Base-by-base conservation (phyloP, 1,140 invertebrate genomes). In the Papilio polytes region DNA sequence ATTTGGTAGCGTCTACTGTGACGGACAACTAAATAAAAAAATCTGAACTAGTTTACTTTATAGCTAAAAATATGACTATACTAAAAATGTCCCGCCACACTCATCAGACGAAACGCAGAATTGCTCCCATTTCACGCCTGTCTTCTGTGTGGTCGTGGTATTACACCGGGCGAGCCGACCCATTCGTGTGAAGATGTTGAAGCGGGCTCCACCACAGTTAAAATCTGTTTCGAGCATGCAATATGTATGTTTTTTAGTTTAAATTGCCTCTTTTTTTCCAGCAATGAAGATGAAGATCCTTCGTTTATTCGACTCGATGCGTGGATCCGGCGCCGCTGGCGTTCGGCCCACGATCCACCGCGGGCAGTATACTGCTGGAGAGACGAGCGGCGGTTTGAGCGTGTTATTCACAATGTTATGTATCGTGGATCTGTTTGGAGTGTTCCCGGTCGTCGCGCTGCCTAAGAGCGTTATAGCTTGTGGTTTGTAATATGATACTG, bases 401-500 rank as follows among this genome's bases (percentile, higher is more conserved):
- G 90, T 97, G 1, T 87, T 97, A 56, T 97, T 97, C 88, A 96
- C 97, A 0, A 96, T 96, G 9, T 92, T 98, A 18, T 98, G 97
- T 87, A 96, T 98, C 20, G 95, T 98, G 9, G 97, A 98, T 91
- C 95, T 98, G 73, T 98, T 98, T 85, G 97, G 97, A 51, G 97
- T 98, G 0, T 98, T 98, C 88, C 97, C 97, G 0, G 96, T 98
- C 3, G 96, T 98, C 1, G 96, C 97, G 6, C 88, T 98, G 77
- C 97, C 97, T 0, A 96, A 96, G 81, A 95, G 97, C 22, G 96
- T 98, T 22, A 96, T 98, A 20, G 95, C 97, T 83, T 97, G 97
- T 83, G 97, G 97, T 97, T 78, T 59, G 74, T 78, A 78, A 74
- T 26, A 66, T 15, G 26, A 66, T 66, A 36, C 13, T 63, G 59